Percentiles rank a stretch among this genome's conserved stretches.
These are phyloP conservation scores for Osmerus mordax DNA, from an alignment of 2,113 vertebrate genomes.

Conservation along the genomic window DNA sequence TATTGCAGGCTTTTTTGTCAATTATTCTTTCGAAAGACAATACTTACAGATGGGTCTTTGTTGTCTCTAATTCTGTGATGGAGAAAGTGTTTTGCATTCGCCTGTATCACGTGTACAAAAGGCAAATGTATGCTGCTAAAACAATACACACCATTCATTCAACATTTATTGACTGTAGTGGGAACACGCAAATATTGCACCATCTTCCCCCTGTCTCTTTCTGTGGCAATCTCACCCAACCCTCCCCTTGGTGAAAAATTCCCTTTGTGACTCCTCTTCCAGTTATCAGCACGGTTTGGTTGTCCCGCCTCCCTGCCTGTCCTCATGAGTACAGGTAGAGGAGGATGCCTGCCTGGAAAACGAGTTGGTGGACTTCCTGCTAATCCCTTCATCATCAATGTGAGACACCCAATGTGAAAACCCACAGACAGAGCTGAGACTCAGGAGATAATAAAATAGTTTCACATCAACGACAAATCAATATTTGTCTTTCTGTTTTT, in stretches of 20 bases:
- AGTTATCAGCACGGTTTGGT: conserved; percentile 1
- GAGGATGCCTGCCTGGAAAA: conserved; percentile 3
- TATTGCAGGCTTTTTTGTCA: neutral
- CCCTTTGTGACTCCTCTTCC: neutral
- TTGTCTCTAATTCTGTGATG: too few species aligned
- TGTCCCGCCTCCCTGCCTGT: neutral
- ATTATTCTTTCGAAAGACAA: neutral
- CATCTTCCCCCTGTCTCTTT: conserved; percentile 6
- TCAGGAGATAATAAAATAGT: too few species aligned
- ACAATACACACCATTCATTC: too few species aligned
- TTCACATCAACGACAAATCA: too few species aligned
- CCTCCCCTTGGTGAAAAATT: conserved; percentile 2
- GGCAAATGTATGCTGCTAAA: too few species aligned
- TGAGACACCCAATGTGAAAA: too few species aligned
- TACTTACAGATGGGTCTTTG: too few species aligned
- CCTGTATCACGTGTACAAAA: too few species aligned
- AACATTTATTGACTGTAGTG: neutral
- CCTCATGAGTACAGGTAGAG: conserved; percentile 9
- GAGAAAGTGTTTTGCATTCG: too few species aligned
- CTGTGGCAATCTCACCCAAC: conserved; percentile 32
- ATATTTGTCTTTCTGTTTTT: neutral
- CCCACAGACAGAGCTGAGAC: too few species aligned
- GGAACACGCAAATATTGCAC: neutral
- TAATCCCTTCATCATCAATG: neutral
- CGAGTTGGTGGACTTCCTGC: neutral